Conservation (phyloP, 2,797 vertebrate genomes). For the Crocodylus rhombifer region DNA sequence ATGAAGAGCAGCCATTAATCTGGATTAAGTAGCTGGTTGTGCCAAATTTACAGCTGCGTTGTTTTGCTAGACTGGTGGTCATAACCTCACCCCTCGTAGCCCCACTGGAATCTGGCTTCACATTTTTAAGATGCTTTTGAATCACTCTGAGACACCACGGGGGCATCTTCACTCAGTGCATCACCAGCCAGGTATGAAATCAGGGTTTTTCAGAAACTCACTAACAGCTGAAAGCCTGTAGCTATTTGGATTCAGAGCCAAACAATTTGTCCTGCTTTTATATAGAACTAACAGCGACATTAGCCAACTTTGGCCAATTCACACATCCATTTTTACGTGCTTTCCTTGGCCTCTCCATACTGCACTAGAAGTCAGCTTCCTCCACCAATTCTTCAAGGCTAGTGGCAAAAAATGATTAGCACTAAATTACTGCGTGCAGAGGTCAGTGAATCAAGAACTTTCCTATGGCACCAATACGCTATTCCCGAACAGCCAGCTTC, state of each 20-base stretch:
- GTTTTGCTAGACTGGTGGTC: not conserved
- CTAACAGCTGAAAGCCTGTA: not conserved
- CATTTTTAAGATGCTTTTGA: not conserved
- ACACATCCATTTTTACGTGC: not conserved
- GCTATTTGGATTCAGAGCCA: not conserved
- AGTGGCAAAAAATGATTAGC: constrained; percentile 26
- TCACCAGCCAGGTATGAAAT: not conserved
- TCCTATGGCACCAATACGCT: not conserved
- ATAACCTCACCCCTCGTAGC: not conserved
- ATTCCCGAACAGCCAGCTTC: fast-evolving
- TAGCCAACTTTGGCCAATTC: not conserved
- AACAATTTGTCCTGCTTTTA: constrained; percentile 13
- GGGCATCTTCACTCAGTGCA: not conserved
- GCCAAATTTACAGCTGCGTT: not conserved
- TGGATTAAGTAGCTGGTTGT: fast-evolving
- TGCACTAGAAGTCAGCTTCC: constrained; percentile 17
- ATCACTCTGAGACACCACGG: not conserved
- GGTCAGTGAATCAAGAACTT: not conserved
- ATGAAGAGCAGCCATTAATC: not conserved
- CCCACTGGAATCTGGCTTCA: not conserved
- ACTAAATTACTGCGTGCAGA: not conserved
- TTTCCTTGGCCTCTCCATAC: constrained; percentile 37
- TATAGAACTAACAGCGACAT: not conserved
- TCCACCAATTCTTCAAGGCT: not conserved
- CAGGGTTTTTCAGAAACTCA: not conserved